Evolutionary conservation across 2,888 invertebrate species (phyloP).

Genomic region (Dorcus hopei): DNA sequence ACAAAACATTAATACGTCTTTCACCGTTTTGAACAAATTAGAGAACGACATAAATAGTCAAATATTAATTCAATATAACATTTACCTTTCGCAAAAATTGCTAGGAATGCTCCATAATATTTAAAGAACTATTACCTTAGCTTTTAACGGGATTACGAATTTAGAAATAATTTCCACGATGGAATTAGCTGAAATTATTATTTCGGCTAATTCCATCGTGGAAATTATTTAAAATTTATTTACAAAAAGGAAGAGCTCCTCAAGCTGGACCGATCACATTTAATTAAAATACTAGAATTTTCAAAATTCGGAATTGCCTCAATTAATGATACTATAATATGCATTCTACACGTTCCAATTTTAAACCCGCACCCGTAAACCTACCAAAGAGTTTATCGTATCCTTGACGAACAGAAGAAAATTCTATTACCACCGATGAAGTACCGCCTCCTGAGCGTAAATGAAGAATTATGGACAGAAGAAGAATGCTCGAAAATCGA

Average conservation of each 20-base stretch:
- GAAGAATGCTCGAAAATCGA: not conserved
- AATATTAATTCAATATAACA: conserved; percentile 12
- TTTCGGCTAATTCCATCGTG: too few relatives aligned
- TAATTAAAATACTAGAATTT: conserved; percentile 8
- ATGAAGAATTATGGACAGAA: conserved; percentile 1
- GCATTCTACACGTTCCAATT: conserved; percentile 7
- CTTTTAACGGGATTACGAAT: conserved; percentile 14
- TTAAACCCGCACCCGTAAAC: not conserved
- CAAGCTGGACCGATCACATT: conserved; percentile 13
- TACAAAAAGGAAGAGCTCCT: conserved; percentile 19
- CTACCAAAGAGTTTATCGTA: conserved; percentile 1
- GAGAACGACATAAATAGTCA: conserved; percentile 6
- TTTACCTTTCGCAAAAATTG: conserved; percentile 3
- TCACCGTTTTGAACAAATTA: conserved; percentile 3
- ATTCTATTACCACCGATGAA: not conserved
- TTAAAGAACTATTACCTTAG: conserved; percentile 15
- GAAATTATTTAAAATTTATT: conserved; percentile 14
- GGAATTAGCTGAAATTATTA: conserved; percentile 18
- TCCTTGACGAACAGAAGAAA: not conserved
- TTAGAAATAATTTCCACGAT: conserved; percentile 17
- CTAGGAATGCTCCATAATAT: conserved; percentile 11
- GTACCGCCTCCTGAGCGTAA: not conserved
- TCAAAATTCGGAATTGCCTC: conserved; percentile 7
- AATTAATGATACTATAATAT: conserved; percentile 5
- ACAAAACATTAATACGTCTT: conserved; percentile 6